Evolutionary conservation across 2,888 invertebrate genomes (phyloP), one percentile per base, ranked within the genome.

Genomic region (Caenorhabditis doughertyi): DNA sequence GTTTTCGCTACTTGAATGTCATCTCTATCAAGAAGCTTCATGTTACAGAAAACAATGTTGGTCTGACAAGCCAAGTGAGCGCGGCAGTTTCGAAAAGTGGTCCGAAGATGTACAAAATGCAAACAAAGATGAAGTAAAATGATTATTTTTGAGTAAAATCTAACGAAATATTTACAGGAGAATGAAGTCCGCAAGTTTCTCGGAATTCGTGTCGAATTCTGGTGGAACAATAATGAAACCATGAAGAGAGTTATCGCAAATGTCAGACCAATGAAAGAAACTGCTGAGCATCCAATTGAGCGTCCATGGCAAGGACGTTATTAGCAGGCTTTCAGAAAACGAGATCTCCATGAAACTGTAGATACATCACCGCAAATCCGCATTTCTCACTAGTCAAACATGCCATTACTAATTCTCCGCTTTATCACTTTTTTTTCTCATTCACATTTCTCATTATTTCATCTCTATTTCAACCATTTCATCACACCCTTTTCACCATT

Each of bases 31-130:
- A 42, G 5, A 11, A 42, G 5, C 16, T 42, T 42, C 16, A 13
- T 11, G 13, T 44, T 73, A 32, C 44, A 73, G 72, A 29, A 4
- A 25, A 16, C 25, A 27, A 9, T 64, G 62, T 39, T 73, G 72
- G 72, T 8, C 2, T 8, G 11, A 9, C 16, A 49, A 23, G n/a
- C 49, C 60, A 18, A 3, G 16, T 9, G 62, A 53, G 29, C 62
- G 72, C 8, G 2, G n/a, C 3, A 11, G 27, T 1, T 49, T 62
- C 39, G 32, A 35, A 8, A 5, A 25, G 3, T 62, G 53, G 62
- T 39, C n/a, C 1, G 18, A 21, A n/a, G 16, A 4, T 1, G 62
- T 62, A n/a, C 13, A 27, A 27, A 16, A 25, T 18, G 4, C 1
- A 21, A 49, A 51, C 32, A 1, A 16, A 25, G 23, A 21, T 9